Evolutionary conservation across 1,140 invertebrate species (phyloP).

Genomic region (Diuraphis noxia): DNA sequence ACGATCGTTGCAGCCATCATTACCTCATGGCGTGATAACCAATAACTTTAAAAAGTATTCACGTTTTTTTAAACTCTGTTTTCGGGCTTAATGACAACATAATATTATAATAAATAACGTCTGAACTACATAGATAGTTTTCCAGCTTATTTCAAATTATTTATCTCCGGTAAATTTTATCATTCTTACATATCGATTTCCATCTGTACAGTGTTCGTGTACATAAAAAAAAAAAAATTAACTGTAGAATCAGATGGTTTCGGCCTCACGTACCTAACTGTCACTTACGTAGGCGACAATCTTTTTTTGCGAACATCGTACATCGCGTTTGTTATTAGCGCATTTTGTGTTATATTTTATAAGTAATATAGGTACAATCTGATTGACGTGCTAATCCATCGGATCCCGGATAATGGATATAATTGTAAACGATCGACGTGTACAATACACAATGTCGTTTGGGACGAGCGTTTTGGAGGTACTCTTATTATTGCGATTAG

Average conservation of each 20-base stretch:
- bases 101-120: too few species aligned
- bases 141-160: neutral
- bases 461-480: neutral
- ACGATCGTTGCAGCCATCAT: too few species aligned
- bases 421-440: neutral
- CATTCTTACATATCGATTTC: neutral
- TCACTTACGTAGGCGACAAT: neutral
- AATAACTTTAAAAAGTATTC: too few species aligned
- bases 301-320: neutral
- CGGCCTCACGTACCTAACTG: neutral
- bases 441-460: neutral
- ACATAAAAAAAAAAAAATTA: neutral
- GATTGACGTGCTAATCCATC: neutral
- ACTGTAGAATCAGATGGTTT: neutral
- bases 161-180: fast-evolving
- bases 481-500: conserved; percentile 3
- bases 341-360: neutral
- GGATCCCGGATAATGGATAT: neutral
- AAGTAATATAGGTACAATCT: neutral
- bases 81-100: neutral
- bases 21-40: too few species aligned
- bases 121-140: neutral
- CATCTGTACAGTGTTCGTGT: neutral
- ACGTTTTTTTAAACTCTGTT: too few species aligned
- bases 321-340: neutral